phyloP scores from a whole-genome alignment of 2,888 invertebrate genomes.

The Drosophila emarginata region DNA sequence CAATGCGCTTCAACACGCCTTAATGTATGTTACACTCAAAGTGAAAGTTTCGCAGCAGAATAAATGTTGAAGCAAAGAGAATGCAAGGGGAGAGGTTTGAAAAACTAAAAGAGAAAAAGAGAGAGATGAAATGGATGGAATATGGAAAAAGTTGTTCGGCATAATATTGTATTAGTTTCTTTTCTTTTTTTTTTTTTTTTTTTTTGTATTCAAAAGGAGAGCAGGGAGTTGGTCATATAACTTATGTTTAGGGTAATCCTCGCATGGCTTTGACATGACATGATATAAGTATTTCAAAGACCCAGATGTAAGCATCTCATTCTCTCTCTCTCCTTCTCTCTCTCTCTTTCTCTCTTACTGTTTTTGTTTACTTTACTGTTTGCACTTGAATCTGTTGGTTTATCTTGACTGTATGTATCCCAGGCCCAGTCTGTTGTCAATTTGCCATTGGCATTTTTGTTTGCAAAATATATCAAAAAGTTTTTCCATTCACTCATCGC shows the following conservation, averaged over 20 bases:
- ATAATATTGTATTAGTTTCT: slow-evolving; percentile 73
- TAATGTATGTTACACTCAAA: slow-evolving; percentile 67
- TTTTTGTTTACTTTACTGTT: slow-evolving; percentile 36
- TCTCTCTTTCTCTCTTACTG: not conserved
- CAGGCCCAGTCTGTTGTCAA: slow-evolving; percentile 57
- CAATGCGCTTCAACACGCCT: slow-evolving; percentile 75
- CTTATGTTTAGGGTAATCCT: slow-evolving; percentile 35
- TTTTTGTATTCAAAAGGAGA: slow-evolving; percentile 43
- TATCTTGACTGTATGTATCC: slow-evolving; percentile 38
- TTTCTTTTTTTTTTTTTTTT: slow-evolving; percentile 38
- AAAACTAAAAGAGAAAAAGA: not conserved
- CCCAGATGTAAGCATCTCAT: slow-evolving; percentile 8
- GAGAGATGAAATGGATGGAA: not conserved
- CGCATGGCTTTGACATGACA: slow-evolving; percentile 37
- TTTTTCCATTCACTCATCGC: slow-evolving; percentile 54
- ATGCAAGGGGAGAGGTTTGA: no score
- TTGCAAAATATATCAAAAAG: slow-evolving; percentile 74
- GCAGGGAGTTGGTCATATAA: slow-evolving; percentile 42
- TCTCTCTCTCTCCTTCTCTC: slow-evolving; percentile 12
- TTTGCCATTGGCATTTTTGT: slow-evolving; percentile 73
- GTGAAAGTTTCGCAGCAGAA: slow-evolving; percentile 52
- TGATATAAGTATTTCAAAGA: slow-evolving; percentile 24
- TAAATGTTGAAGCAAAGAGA: no score
- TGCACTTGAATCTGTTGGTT: slow-evolving; percentile 62
- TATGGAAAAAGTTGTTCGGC: slow-evolving; percentile 51